A percentile compares a stretch with the other conserved stretches of the same genome.
These are phyloP conservation scores for Balanococcus diminutus DNA, from an alignment of 2,888 invertebrate species.

Conservation along the genomic window DNA sequence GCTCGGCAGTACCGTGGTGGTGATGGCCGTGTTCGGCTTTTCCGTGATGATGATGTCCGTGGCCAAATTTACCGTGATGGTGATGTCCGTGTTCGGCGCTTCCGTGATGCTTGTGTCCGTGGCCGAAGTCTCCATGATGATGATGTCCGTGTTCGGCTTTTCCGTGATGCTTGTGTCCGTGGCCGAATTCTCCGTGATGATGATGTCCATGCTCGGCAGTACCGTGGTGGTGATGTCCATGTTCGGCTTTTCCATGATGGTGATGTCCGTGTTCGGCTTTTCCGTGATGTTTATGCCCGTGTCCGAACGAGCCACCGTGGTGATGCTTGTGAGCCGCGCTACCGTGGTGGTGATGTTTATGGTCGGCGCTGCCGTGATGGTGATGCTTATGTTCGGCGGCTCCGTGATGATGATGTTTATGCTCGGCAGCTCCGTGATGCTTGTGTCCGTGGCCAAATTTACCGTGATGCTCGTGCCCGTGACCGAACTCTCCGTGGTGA, in stretches of 20 bases:
- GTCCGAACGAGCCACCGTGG: conserved; percentile 58
- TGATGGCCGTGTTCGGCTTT: conserved; percentile 55
- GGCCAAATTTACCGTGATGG: conserved; percentile 55
- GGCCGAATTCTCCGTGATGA: conserved; percentile 55
- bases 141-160: conserved; percentile 56
- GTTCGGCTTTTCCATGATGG: conserved; percentile 58
- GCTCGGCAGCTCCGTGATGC: conserved; percentile 62
- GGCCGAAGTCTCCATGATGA: conserved; percentile 56
- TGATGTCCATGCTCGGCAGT: conserved; percentile 56
- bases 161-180: conserved; percentile 57
- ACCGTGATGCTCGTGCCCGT: conserved; percentile 65
- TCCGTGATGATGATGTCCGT: conserved; percentile 56
- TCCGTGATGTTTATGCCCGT: conserved; percentile 59
- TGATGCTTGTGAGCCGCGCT: conserved; percentile 59
- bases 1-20: conserved; percentile 55
- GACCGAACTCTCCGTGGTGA: conserved; percentile 55
- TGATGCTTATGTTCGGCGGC: conserved; percentile 57
- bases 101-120: conserved; percentile 57
- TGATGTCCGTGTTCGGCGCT: conserved; percentile 56
- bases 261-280: conserved; percentile 58
- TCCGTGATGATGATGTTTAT: conserved; percentile 57
- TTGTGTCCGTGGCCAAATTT: conserved; percentile 72
- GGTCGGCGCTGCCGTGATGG: conserved; percentile 58
- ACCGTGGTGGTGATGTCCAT: conserved; percentile 57
- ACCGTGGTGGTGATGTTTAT: conserved; percentile 59